A percentile compares a stretch with the other conserved stretches of the same genome.
Evolutionary conservation across 1,140 invertebrate species (phyloP).

Genomic region (Vanessa atalanta): DNA sequence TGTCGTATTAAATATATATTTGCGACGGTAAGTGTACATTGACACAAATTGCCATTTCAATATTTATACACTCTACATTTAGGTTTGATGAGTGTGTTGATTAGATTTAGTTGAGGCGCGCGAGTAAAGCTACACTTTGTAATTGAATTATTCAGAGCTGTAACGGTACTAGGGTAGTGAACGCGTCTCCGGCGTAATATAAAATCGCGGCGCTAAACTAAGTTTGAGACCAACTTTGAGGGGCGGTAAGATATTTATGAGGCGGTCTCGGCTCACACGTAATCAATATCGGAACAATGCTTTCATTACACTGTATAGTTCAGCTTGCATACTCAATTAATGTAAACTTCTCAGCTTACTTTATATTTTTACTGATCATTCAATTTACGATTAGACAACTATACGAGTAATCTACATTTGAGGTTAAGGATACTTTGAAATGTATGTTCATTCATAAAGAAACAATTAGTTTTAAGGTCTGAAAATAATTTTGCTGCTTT

Average conservation of each 20-base stretch:
- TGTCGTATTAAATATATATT: not conserved
- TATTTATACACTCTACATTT: slow-evolving; percentile 9
- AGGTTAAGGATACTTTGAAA: too few species aligned
- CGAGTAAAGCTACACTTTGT: slow-evolving; percentile 23
- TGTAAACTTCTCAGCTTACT: not conserved
- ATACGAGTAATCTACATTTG: too few species aligned
- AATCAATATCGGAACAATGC: slow-evolving; percentile 14
- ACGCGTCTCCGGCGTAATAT: slow-evolving; percentile 23
- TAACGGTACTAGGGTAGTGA: slow-evolving; percentile 8
- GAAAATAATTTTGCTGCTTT: too few species aligned
- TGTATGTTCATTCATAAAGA: too few species aligned
- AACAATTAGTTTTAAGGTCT: too few species aligned
- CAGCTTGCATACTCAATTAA: not conserved
- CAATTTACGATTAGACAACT: too few species aligned
- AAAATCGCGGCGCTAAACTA: slow-evolving; percentile 27
- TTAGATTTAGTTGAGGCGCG: slow-evolving; percentile 31
- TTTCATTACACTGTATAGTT: not conserved
- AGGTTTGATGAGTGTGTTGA: slow-evolving; percentile 21
- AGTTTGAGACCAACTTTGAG: slow-evolving; percentile 24
- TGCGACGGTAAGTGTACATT: not conserved
- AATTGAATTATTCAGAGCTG: slow-evolving; percentile 36
- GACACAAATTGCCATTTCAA: slow-evolving; percentile 6
- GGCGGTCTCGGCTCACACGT: slow-evolving; percentile 16
- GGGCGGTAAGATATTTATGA: slow-evolving; percentile 21
- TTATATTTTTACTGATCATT: not conserved